These are phyloP conservation scores for Chelidonichthys spinosus DNA, from an alignment of 2,797 vertebrate species.

Conservation along the genomic window DNA sequence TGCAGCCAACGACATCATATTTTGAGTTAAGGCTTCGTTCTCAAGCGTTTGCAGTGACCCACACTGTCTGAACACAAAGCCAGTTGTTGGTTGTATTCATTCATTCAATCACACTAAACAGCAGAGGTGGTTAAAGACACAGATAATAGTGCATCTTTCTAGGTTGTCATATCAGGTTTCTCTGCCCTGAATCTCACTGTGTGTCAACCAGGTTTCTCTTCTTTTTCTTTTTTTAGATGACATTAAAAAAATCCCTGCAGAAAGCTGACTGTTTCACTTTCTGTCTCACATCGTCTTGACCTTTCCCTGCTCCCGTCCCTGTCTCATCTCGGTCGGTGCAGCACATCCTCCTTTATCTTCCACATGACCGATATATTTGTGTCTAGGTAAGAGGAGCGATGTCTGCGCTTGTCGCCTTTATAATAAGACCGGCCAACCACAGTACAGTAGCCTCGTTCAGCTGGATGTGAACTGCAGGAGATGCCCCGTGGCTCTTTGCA, in stretches of 20 bases:
- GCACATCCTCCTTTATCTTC: constrained; percentile 23
- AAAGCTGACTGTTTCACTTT: constrained; percentile 2
- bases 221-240: constrained; percentile 5
- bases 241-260: not conserved
- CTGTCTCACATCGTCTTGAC: not conserved
- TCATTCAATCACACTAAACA: not conserved
- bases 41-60: not conserved
- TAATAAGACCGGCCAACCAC: constrained; percentile 16
- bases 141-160: not conserved
- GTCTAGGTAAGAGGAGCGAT: not conserved
- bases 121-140: not conserved
- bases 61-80: not conserved
- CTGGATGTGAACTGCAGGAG: constrained; percentile 26
- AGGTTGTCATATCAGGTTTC: not conserved
- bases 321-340: not conserved
- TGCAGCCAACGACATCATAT: not conserved
- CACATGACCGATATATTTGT: constrained; percentile 13
- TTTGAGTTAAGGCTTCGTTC: not conserved
- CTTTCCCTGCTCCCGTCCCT: not conserved
- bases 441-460: constrained; percentile 20
- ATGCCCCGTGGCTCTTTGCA: constrained; percentile 24
- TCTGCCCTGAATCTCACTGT: not conserved
- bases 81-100: not conserved
- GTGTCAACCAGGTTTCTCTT: constrained; percentile 2
- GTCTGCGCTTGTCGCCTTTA: not conserved